Base-by-base conservation (phyloP, 2,888 invertebrate species). In the Dicycla oo region DNA sequence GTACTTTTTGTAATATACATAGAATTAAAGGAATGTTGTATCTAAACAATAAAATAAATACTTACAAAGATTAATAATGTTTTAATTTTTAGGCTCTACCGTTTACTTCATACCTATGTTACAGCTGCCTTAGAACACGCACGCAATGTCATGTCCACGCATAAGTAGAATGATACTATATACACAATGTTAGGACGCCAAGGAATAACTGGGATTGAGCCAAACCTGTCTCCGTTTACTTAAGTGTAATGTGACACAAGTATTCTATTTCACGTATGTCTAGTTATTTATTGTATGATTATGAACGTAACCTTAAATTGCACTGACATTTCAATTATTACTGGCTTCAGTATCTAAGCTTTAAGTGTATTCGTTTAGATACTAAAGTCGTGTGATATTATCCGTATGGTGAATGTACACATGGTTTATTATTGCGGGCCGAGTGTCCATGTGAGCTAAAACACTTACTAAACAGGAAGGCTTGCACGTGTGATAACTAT, bases 51-150 rank as follows among this genome's bases (percentile, higher is more conserved):
- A 84, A 87, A 89, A 88, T 89, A 89, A 88, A 87, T 88, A 88
- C 83, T 84, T 88, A 89, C 71, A 82, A 82, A 86, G 78, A 83
- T 80, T 83, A 81, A 80, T 83, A 81, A 80, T 82, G 86, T 84
- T 83, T 84, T 70, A 84, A 81, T 86, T 80, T 83, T 83, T 83
- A 79, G 84, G 86, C 83, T 88, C 90, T 92, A 92, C 82, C 85
- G 82, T 87, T 88, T 89, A 86, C 86, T 84, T 88, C 89, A 86
- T 85, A 90, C 81, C 91, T 93, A 93, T 82, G 86, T 91, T 90
- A 92, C 92, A 94, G 94, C 94, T 94, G 94, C 94, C 94, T 86
- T 86, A 76, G 73, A 69, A 88, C 92, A 90, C 88, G 91, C 93
- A 91, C 93, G 92, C 92, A 92, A 92, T 85, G 87, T 82, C 81